phyloP scores from a whole-genome alignment of 1,140 invertebrate genomes.

The Aporrectodea caliginosa region DNA sequence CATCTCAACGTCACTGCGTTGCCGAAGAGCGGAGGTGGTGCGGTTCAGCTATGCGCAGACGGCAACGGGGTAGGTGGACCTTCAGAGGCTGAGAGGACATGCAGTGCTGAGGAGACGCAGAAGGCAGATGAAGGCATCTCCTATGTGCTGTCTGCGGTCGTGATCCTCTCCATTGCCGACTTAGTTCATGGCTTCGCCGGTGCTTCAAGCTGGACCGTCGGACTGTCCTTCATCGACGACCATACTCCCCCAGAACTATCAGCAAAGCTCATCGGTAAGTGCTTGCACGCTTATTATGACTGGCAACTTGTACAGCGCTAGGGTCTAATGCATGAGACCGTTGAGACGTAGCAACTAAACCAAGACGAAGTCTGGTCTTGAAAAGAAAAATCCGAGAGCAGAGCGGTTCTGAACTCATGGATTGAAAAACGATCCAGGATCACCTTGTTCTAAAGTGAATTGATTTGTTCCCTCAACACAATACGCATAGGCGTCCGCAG shows the following conservation, averaged over 20 bases:
- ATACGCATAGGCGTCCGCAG: too few species aligned
- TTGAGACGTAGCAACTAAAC: too few species aligned
- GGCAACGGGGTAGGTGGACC: background rate
- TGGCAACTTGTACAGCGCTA: too few species aligned
- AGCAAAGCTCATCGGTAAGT: background rate
- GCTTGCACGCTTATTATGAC: too few species aligned
- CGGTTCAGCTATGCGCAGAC: background rate
- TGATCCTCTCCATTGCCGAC: background rate
- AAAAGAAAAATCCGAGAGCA: too few species aligned
- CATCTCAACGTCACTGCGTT: background rate
- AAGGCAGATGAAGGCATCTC: background rate
- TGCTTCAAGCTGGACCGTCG: background rate
- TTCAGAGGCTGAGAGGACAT: too few species aligned
- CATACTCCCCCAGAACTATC: background rate
- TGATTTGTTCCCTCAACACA: too few species aligned
- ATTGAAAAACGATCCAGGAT: too few species aligned
- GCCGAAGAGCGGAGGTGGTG: background rate
- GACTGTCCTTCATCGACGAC: background rate
- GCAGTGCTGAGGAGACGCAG: background rate
- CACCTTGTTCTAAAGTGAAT: too few species aligned
- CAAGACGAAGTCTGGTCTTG: too few species aligned
- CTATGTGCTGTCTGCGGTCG: background rate
- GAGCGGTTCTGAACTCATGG: too few species aligned
- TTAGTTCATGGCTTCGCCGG: background rate
- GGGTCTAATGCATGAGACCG: too few species aligned